These are phyloP conservation scores for Metallyticus violacea DNA, from an alignment of 2,888 invertebrate species.

Conservation along the genomic window DNA sequence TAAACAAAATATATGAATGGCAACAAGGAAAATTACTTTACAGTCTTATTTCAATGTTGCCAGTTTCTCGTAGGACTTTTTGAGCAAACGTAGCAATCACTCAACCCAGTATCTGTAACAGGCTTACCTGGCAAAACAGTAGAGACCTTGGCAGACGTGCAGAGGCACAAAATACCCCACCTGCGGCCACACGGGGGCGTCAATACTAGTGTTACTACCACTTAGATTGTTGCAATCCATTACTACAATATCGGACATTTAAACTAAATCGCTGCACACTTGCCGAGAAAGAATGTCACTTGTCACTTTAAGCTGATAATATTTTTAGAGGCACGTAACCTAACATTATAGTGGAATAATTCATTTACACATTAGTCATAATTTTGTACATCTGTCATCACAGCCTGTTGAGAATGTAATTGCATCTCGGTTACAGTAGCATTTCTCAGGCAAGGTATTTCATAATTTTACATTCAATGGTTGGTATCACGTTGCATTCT, in stretches of 20 bases:
- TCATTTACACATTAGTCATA: not conserved
- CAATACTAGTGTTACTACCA: not conserved
- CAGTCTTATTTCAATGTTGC: too few relatives aligned
- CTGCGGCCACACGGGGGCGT: slow-evolving; percentile 16
- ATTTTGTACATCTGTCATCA: not conserved
- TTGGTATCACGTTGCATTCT: not conserved
- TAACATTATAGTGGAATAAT: not conserved
- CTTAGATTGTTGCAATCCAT: not conserved
- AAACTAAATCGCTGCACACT: too few relatives aligned
- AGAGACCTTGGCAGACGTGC: slow-evolving; percentile 23
- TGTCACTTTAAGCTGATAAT: not conserved
- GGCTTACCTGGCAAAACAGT: slow-evolving; percentile 21
- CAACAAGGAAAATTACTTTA: too few relatives aligned
- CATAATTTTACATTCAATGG: not conserved
- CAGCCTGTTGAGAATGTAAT: not conserved
- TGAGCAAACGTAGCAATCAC: too few relatives aligned
- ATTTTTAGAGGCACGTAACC: not conserved
- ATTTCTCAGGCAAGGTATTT: not conserved
- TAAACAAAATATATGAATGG: too few relatives aligned
- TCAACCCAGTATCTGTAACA: too few relatives aligned
- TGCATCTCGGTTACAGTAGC: not conserved
- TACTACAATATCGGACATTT: not conserved
- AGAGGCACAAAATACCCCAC: slow-evolving; percentile 27
- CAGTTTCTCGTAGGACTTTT: too few relatives aligned
- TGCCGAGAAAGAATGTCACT: not conserved